Conservation (phyloP, 2,888 invertebrate genomes). For the Thymelicus acteon region DNA sequence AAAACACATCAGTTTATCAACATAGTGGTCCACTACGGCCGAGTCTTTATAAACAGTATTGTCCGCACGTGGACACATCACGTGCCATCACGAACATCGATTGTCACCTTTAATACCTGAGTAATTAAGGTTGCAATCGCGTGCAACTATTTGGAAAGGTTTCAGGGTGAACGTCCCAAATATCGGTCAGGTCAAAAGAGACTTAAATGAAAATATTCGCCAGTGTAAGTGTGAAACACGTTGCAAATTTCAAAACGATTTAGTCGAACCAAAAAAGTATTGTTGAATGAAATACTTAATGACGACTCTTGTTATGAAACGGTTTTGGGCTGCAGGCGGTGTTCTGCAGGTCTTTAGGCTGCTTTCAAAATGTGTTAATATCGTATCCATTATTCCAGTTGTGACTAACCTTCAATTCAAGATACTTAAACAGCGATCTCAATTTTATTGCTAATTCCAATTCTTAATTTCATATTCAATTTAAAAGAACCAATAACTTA, state of each 20-base stretch:
- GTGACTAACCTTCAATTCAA: background rate
- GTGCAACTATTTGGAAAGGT: constrained; percentile 13
- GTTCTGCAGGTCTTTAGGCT: background rate
- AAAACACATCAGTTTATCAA: constrained; percentile 26
- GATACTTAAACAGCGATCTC: background rate
- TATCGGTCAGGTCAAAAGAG: constrained; percentile 33
- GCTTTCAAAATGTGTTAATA: background rate
- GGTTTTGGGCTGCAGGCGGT: background rate
- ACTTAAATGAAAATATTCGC: constrained; percentile 14
- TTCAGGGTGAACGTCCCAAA: constrained; percentile 39
- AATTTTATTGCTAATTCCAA: background rate
- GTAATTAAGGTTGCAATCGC: constrained; percentile 13
- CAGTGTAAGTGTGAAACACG: background rate
- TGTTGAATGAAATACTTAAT: background rate
- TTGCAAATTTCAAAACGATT: constrained; percentile 18
- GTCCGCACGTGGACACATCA: constrained; percentile 22
- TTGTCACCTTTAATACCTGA: constrained; percentile 13
- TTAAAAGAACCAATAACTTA: no score
- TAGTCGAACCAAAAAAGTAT: background rate
- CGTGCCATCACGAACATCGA: background rate
- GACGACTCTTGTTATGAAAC: background rate
- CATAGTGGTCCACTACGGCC: constrained; percentile 4
- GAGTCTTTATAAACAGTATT: constrained; percentile 23
- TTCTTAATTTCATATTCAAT: background rate
- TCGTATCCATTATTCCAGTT: background rate